Base-by-base conservation (phyloP, 2,797 vertebrate species). In the Spinus pinus region DNA sequence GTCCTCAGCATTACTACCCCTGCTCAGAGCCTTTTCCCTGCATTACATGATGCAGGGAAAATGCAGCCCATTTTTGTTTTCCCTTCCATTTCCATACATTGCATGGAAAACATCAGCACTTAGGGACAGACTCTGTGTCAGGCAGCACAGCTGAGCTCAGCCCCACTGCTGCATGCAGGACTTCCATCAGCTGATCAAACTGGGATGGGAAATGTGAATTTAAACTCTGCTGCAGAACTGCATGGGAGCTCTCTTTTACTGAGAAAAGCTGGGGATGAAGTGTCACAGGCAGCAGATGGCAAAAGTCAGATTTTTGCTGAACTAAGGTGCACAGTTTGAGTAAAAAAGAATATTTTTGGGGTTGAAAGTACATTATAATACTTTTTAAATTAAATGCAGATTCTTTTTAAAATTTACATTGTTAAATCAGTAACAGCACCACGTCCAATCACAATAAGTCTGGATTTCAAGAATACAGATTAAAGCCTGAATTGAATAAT, bases 401-500 rank as follows among this genome's bases (percentile, higher is more conserved):
- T 69, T 53, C 19, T 66, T 79, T 62, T 51, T 50, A 79, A 90
- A 64, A 88, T 56, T 54, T 60, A 56, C 13, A 14, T 31, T 58
- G 37, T 54, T 79, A 79, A 54, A 79, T 79, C 50, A 75, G 22
- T 44, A 77, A 60, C 3, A 39, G 14, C 56, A 70, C 12, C 54
- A 35, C 2, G 5, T 62, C 75, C 83, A 84, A 35, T 31, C 44
- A 57, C 60, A 28, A 17, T 51, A 86, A 90, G 60, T 42, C 12
- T 60, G 47, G 44, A 47, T 41, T 62, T 84, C 90, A 88, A 70
- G 54, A 64, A 50, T 27, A 54, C 44, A 66, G 54, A 30, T 37
- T 69, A 86, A 95, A 88, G 73, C 49, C 35, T 81, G 51, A 88
- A 70, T 88, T 61, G 94, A 95, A 92, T 90, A 83, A 79, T 50